These are phyloP conservation scores for Calidris pugnax DNA, from an alignment of 2,113 vertebrate genomes.

Conservation along the genomic window DNA sequence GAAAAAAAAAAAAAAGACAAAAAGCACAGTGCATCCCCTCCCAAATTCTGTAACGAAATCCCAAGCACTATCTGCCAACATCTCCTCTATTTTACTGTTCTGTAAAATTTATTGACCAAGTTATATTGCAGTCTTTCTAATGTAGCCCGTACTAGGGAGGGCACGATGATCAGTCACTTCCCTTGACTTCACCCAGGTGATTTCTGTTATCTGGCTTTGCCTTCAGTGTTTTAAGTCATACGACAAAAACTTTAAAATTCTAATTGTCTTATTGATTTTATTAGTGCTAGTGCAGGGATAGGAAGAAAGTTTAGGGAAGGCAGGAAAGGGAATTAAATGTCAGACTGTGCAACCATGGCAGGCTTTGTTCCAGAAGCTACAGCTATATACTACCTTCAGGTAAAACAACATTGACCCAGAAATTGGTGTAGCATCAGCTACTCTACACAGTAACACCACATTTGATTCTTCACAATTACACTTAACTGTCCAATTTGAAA, in stretches of 20 bases:
- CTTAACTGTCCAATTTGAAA: not conserved
- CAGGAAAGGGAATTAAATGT: not conserved
- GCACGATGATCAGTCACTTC: not conserved
- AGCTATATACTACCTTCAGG: not conserved
- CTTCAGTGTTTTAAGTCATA: not conserved
- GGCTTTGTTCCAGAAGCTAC: not conserved
- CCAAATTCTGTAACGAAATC: not conserved
- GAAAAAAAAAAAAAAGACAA: not conserved
- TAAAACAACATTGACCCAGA: not conserved
- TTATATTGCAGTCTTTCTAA: not conserved
- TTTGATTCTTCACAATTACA: not conserved
- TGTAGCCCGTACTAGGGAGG: rapidly evolving
- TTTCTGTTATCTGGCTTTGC: not conserved
- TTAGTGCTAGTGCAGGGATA: not conserved
- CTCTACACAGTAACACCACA: not conserved
- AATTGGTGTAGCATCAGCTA: not conserved
- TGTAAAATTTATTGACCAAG: not conserved
- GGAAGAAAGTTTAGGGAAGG: not conserved
- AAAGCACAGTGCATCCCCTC: not conserved
- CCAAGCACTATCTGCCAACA: not conserved
- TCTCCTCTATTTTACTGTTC: not conserved
- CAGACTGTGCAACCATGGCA: not conserved
- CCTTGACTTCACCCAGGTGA: not conserved
- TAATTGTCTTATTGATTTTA: not conserved
- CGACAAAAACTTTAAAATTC: not conserved